Evolutionary conservation across 2,113 vertebrate species (phyloP).

Genomic region (Cebidichthys violaceus): DNA sequence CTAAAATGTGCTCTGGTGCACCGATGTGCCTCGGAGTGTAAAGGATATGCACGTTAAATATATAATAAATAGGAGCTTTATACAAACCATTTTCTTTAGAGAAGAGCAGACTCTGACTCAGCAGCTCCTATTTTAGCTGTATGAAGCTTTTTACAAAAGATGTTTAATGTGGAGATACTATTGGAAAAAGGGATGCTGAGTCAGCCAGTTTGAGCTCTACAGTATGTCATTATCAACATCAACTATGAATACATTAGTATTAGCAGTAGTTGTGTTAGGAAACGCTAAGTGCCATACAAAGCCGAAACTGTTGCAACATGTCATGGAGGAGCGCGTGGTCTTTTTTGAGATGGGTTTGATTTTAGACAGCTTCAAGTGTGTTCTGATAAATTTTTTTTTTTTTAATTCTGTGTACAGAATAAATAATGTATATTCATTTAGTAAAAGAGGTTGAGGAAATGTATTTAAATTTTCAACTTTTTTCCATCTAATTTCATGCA

Average conservation of each 20-base stretch:
- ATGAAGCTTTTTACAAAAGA: background rate
- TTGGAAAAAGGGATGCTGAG: background rate
- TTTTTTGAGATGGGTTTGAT: background rate
- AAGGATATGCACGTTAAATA: background rate
- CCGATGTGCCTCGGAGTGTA: background rate
- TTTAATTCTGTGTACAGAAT: background rate
- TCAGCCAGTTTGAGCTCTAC: conserved; percentile 3
- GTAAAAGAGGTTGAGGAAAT: conserved; percentile 4
- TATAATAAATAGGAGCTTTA: background rate
- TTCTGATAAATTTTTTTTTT: too few species aligned
- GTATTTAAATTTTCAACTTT: conserved; percentile 4
- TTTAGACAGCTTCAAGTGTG: background rate
- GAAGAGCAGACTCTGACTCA: background rate
- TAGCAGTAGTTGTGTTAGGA: background rate
- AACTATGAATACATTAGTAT: background rate
- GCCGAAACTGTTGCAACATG: background rate
- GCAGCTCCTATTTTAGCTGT: background rate
- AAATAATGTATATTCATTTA: conserved; percentile 7
- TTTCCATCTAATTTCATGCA: background rate
- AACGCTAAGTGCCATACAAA: background rate
- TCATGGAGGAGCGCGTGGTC: background rate
- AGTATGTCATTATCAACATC: background rate
- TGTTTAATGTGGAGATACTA: background rate
- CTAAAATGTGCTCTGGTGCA: background rate
- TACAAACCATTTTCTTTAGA: background rate